Evolutionary conservation across 2,888 invertebrate genomes (phyloP).

Genomic region (Helleia helle): DNA sequence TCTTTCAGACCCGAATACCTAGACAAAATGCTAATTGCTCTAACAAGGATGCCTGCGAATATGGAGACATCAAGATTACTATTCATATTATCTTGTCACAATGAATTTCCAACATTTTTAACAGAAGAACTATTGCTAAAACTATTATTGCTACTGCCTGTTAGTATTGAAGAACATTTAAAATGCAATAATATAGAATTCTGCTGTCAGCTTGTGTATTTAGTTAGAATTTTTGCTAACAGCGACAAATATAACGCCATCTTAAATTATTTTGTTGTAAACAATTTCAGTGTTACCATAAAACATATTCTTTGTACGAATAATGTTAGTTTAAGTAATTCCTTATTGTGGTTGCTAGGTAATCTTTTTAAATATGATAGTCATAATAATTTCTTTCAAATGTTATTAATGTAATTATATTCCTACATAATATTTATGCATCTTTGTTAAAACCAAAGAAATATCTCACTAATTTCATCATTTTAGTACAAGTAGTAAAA

Average conservation of each 20-base stretch:
- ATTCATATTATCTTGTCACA: slow-evolving; percentile 47
- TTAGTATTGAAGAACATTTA: slow-evolving; percentile 25
- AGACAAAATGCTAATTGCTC: slow-evolving; percentile 26
- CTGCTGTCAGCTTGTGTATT: slow-evolving; percentile 29
- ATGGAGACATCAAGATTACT: slow-evolving; percentile 30
- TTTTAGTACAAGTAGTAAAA: no score
- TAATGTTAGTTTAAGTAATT: slow-evolving; percentile 23
- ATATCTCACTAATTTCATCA: no score
- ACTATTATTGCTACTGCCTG: slow-evolving; percentile 25
- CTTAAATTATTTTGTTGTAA: slow-evolving; percentile 26
- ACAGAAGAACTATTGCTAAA: slow-evolving; percentile 26
- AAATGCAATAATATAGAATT: slow-evolving; percentile 14
- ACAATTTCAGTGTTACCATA: slow-evolving; percentile 25
- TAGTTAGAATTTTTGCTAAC: slow-evolving; percentile 45
- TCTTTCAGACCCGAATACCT: slow-evolving; percentile 39
- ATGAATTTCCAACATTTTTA: slow-evolving; percentile 28
- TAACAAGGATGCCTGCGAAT: slow-evolving; percentile 25
- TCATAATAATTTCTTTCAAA: slow-evolving; percentile 28
- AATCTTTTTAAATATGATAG: slow-evolving; percentile 37
- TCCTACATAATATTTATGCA: slow-evolving; percentile 7
- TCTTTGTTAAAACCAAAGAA: no score
- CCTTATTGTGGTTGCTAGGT: slow-evolving; percentile 47
- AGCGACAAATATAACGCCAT: slow-evolving; percentile 27
- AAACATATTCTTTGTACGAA: slow-evolving; percentile 26
- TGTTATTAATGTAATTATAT: slow-evolving; percentile 12